These are phyloP conservation scores for Acanthosepion lycidas DNA, from an alignment of 2,888 invertebrate genomes.

Conservation along the genomic window DNA sequence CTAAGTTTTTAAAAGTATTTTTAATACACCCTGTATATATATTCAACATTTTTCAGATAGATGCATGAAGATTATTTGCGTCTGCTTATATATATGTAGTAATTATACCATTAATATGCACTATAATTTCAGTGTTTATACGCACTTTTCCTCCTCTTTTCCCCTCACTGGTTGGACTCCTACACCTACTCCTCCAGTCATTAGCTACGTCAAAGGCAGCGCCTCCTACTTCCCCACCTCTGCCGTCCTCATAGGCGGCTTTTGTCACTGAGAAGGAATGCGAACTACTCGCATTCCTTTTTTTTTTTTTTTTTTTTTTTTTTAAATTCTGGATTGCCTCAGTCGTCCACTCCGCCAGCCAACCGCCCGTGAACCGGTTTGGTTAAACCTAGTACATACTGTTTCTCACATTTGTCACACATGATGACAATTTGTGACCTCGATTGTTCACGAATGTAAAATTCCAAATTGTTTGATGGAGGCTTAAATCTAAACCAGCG, in stretches of 20 bases:
- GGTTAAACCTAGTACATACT: background rate
- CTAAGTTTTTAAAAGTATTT: too few relatives aligned
- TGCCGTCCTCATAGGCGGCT: too few relatives aligned
- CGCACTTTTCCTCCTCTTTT: too few relatives aligned
- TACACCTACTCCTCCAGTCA: too few relatives aligned
- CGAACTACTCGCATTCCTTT: background rate
- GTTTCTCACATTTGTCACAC: background rate
- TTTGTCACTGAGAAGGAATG: background rate
- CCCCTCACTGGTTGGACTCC: too few relatives aligned
- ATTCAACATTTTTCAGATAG: too few relatives aligned
- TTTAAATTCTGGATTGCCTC: background rate
- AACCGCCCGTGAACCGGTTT: constrained; percentile 7
- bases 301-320: too few relatives aligned
- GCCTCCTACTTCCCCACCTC: background rate
- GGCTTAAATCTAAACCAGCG: background rate
- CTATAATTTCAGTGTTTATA: too few relatives aligned
- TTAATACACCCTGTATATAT: too few relatives aligned
- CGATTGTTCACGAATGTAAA: background rate
- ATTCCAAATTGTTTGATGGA: background rate
- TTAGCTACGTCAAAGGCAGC: background rate
- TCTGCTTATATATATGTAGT: too few relatives aligned
- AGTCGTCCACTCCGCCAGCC: background rate
- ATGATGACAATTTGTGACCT: background rate
- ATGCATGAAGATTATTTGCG: too few relatives aligned
- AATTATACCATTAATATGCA: too few relatives aligned